A percentile compares a stretch with the other conserved stretches of the same genome.
phyloP scores from a whole-genome alignment of 2,888 invertebrate species.

The Subacronicta megacephala region DNA sequence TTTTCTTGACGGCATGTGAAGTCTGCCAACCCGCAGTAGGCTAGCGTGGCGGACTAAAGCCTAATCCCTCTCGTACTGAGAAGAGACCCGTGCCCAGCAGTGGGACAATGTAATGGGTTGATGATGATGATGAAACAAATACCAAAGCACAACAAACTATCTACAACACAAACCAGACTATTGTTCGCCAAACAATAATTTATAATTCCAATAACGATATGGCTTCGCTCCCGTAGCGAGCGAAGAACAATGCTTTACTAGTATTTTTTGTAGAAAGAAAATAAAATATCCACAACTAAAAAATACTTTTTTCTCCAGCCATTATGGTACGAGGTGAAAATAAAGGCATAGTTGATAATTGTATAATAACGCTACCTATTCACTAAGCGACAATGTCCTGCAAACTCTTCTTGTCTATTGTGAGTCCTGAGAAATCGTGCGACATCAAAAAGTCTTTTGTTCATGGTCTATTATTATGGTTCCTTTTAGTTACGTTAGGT shows the following conservation, averaged over 20 bases:
- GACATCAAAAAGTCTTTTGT: too few species aligned
- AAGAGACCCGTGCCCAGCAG: too few species aligned
- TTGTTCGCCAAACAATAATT: conserved; percentile 46
- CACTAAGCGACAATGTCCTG: neutral
- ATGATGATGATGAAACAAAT: too few species aligned
- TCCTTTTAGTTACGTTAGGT: too few species aligned
- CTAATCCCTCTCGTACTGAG: too few species aligned
- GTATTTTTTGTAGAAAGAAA: conserved; percentile 41
- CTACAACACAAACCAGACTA: conserved; percentile 57
- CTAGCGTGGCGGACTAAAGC: too few species aligned
- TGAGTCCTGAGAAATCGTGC: too few species aligned
- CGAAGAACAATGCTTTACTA: conserved; percentile 31
- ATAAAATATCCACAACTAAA: conserved; percentile 47
- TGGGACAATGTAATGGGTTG: too few species aligned
- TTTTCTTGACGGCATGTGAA: too few species aligned
- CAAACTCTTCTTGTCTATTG: too few species aligned
- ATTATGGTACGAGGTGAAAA: conserved; percentile 21
- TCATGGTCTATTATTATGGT: too few species aligned
- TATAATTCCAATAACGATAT: conserved; percentile 50
- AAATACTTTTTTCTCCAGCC: conserved; percentile 23
- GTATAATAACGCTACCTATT: conserved; percentile 11
- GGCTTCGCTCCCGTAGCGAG: conserved; percentile 12
- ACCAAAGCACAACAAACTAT: conserved; percentile 18
- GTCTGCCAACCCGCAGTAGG: too few species aligned
- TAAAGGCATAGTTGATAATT: conserved; percentile 39